Evolutionary conservation across 1,140 invertebrate genomes (phyloP), one percentile per base, ranked within the genome.

Genomic region (Pantala flavescens): DNA sequence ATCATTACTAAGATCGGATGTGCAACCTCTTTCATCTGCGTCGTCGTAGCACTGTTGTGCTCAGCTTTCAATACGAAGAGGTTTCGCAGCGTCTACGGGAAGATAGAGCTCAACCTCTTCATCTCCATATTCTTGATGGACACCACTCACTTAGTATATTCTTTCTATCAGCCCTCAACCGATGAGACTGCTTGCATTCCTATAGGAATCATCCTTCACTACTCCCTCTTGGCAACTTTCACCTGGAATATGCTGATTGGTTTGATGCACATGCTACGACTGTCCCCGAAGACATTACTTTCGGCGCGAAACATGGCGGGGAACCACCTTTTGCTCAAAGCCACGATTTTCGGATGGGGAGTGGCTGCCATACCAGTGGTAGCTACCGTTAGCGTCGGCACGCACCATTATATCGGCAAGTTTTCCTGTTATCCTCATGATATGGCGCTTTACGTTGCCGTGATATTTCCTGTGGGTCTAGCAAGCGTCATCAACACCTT

Each of bases 191-290:
- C 16, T 0, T 76, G 76, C 70, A 72, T 72, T 11, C 24, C 42
- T 10, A 16, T 72, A 11, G 76, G 76, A n/a, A 74, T 71, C 3
- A 43, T 71, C 0, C 70, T 76, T 21, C 76, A 76, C 70, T 76
- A 75, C 71, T 76, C 76, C 0, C 24, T 76, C 28, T 70, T 76
- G 11, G 71, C 71, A 2, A 43, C 74, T 24, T 76, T 76, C 74
- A 63, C 24, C 28, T 76, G 76, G 76, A 75, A 72, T 70, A 21
- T 76, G 28, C 70, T 75, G 10, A 19, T 71, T 70, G 76, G 74
- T 7, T 43, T 23, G 12, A n/a, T 75, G 21, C 76, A 76, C 12
- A 75, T 55, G 24, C 36, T 74, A 43, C 73, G 76, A 36, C 28
- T 36, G 9, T 36, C 28, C 9, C 28, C 28, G 28, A 36, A 36